These are phyloP conservation scores for Melanotaenia pygmaea DNA, from an alignment of 2,797 vertebrate genomes.

Conservation along the genomic window DNA sequence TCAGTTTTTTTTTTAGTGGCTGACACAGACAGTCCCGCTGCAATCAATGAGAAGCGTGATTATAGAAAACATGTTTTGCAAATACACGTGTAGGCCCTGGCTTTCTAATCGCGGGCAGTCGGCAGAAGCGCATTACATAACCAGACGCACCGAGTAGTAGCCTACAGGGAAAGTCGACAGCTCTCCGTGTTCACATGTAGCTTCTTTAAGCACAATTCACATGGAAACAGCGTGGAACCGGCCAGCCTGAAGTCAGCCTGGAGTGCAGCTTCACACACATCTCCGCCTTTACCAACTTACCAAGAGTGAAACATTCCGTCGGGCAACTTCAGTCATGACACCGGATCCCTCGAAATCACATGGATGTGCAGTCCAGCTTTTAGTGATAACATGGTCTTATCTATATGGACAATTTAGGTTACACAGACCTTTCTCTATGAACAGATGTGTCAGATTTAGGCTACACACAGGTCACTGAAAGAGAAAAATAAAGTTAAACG, in stretches of 20 bases:
- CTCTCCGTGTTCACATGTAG: slow-evolving; percentile 44
- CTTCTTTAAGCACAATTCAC: slow-evolving; percentile 41
- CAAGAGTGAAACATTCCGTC: slow-evolving; percentile 53
- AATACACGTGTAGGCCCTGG: slow-evolving; percentile 60
- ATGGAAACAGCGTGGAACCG: slow-evolving; percentile 20
- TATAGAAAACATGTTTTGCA: slow-evolving; percentile 35
- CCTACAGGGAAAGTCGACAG: slow-evolving; percentile 56
- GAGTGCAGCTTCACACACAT: slow-evolving; percentile 39
- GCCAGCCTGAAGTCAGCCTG: slow-evolving; percentile 27
- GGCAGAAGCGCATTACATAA: slow-evolving; percentile 75
- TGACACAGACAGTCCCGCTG: neutral
- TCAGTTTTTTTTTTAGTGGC: neutral
- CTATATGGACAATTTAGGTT: neutral
- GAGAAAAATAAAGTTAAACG: slow-evolving; percentile 8
- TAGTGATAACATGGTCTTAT: neutral
- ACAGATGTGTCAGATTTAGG: slow-evolving; percentile 41
- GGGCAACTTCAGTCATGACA: slow-evolving; percentile 48
- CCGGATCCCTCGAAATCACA: slow-evolving; percentile 12
- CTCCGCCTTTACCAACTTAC: slow-evolving; percentile 42
- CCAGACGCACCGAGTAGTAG: slow-evolving; percentile 63
- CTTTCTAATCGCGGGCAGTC: slow-evolving; percentile 54
- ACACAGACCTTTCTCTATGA: slow-evolving; percentile 50
- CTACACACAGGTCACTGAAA: slow-evolving; percentile 49
- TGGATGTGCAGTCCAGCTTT: slow-evolving; percentile 24
- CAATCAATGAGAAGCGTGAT: slow-evolving; percentile 15